A percentile compares a stretch with the other conserved stretches of the same genome.
Conservation (phyloP, 1,140 invertebrate species). For the Drosophila bocqueti region DNA sequence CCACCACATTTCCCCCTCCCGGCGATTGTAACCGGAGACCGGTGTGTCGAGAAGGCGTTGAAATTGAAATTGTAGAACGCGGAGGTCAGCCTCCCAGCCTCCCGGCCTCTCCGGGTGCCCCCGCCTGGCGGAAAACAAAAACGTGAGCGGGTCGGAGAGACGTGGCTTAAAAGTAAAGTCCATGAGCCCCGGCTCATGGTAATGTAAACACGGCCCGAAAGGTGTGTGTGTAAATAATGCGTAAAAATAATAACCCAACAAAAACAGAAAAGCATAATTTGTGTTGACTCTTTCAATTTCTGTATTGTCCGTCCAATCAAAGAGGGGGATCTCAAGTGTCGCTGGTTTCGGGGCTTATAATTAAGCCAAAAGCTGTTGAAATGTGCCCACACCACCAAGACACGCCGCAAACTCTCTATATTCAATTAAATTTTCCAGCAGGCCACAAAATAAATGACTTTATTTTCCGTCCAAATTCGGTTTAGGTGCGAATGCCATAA, state of each 20-base stretch:
- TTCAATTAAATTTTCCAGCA: conserved; percentile 55
- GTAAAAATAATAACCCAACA: conserved; percentile 54
- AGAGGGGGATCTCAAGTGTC: conserved; percentile 33
- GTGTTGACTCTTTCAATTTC: conserved; percentile 53
- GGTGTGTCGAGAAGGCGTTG: conserved; percentile 40
- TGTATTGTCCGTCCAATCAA: conserved; percentile 51
- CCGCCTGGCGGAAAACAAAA: conserved; percentile 32
- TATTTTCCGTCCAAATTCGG: conserved; percentile 47
- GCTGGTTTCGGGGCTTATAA: conserved; percentile 35
- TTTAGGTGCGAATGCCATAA: conserved; percentile 34
- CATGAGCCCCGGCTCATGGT: conserved; percentile 13
- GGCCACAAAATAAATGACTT: conserved; percentile 49
- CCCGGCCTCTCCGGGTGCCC: conserved; percentile 1
- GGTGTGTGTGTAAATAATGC: conserved; percentile 56
- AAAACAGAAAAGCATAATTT: conserved; percentile 51
- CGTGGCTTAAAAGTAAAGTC: conserved; percentile 41
- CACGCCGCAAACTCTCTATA: conserved; percentile 22
- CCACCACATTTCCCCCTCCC: conserved; percentile 6
- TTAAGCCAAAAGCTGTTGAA: conserved; percentile 58
- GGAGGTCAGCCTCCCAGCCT: conserved; percentile 34
- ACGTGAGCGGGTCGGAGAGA: conserved; percentile 42
- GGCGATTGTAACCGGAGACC: conserved; percentile 38
- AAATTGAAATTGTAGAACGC: conserved; percentile 52
- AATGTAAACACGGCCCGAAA: conserved; percentile 50
- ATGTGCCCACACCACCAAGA: conserved; percentile 40